Conservation (phyloP, 1,140 invertebrate genomes). For the Anagrus nilaparvatae region DNA sequence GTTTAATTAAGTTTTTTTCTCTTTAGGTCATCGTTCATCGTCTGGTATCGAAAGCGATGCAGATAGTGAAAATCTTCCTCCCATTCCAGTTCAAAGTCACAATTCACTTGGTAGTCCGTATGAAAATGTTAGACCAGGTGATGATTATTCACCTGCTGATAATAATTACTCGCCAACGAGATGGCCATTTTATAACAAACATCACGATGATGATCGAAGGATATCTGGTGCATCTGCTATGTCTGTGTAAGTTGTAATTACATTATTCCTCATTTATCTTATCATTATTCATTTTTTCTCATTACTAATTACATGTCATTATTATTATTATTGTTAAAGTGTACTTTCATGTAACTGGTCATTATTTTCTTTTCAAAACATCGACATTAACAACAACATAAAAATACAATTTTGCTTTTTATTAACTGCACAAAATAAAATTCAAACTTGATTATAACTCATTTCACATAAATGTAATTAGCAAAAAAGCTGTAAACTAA, state of each 20-base stretch:
- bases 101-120: slow-evolving; percentile 54
- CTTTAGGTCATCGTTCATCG: slow-evolving; percentile 35
- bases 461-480: too few species aligned
- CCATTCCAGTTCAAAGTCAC: slow-evolving; percentile 45
- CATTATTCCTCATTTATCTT: slow-evolving; percentile 3
- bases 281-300: too few species aligned
- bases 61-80: slow-evolving; percentile 47
- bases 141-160: slow-evolving; percentile 42
- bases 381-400: too few species aligned
- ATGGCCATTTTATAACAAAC: slow-evolving; percentile 49
- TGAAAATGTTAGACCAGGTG: slow-evolving; percentile 48
- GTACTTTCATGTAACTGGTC: too few species aligned
- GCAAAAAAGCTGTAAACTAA: too few species aligned
- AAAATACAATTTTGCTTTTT: too few species aligned
- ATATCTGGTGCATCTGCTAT: slow-evolving; percentile 49
- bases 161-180: slow-evolving; percentile 49
- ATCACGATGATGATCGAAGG: slow-evolving; percentile 44
- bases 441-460: too few species aligned
- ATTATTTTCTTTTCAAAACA: too few species aligned
- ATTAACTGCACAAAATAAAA: too few species aligned
- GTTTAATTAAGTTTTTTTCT: neutral
- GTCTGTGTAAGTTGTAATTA: slow-evolving; percentile 45
- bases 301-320: too few species aligned
- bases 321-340: too few species aligned
- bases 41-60: slow-evolving; percentile 44